A percentile compares a stretch with the other conserved stretches of the same genome.
Conservation (phyloP, 2,888 invertebrate genomes). For the Colostygia pectinataria region DNA sequence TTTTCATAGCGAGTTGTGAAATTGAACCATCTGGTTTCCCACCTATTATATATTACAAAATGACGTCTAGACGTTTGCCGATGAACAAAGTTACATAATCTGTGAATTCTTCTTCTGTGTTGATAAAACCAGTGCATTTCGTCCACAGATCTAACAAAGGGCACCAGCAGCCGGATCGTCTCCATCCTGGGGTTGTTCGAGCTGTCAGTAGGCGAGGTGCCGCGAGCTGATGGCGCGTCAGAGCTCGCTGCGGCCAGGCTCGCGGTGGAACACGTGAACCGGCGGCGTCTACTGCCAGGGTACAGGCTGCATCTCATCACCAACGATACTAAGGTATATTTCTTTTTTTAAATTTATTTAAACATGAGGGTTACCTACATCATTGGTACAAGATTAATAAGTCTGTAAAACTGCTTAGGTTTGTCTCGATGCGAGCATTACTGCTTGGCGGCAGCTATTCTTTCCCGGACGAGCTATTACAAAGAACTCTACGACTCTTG, state of each 20-base stretch:
- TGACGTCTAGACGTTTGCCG: no score
- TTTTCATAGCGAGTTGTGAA: conserved; percentile 5
- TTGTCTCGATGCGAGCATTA: no score
- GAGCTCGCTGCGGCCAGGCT: conserved; percentile 90
- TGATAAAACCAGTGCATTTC: no score
- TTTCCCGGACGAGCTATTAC: no score
- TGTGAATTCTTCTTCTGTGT: background rate
- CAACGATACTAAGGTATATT: conserved; percentile 96
- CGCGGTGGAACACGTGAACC: conserved; percentile 91
- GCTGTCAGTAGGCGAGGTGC: conserved; percentile 85
- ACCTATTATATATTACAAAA: no score
- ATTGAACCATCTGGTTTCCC: conserved; percentile 6
- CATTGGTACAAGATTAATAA: no score
- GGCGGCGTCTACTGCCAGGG: conserved; percentile 86
- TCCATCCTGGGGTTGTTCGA: conserved; percentile 91
- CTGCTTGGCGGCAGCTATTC: no score
- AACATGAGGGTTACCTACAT: no score
- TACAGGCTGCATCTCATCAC: conserved; percentile 89
- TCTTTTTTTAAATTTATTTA: no score
- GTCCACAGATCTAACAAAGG: conserved; percentile 50
- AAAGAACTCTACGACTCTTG: no score
- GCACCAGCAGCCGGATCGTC: conserved; percentile 72
- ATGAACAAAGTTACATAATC: no score
- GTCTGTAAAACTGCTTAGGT: background rate
- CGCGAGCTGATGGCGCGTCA: conserved; percentile 86